Evolutionary conservation across 2,888 invertebrate species (phyloP), one percentile per base, ranked within the genome.

Genomic region (Tolmerus cingulatus): DNA sequence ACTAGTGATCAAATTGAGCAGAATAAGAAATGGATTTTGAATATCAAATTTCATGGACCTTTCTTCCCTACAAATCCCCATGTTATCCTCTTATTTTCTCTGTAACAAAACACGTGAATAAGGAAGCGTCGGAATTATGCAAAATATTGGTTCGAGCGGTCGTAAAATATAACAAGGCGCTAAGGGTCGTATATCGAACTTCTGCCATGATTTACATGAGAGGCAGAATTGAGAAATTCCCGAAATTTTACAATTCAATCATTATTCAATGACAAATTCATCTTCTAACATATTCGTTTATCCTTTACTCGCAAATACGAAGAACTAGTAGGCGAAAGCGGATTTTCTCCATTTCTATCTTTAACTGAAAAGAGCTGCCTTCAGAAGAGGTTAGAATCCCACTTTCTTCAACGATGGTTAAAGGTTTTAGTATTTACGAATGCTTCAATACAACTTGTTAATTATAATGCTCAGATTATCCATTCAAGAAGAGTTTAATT

Each of bases 71-170:
- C 19, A 66, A 66, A 66, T 66, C 66, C 66, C 27, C 66, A 23
- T 66, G 57, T 66, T 66, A 43, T 78, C 46, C 78, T 43, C 43
- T 78, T 40, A 66, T 66, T 66, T 66, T 23, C 66, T n/a, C n/a
- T 23, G 78, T n/a, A 40, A 78, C 23, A 78, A 78, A 78, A 78
- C 78, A 78, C 23, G 78, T 78, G 43, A 78, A 78, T 78, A 78
- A 40, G 14, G 43, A 78, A 12, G 19, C 9, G 23, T 14, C 19
- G 23, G 23, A 66, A 66, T 66, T 66, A 66, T 27, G 66, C 66
- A 78, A 78, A 78, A 23, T 66, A 66, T 66, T 27, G 66, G 66
- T 66, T 66, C 66, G 66, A 27, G 27, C 66, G 27, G 27, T 66
- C 27, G 66, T 66, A 66, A 27, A 66, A 66, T 66, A 66, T 66